Percentiles rank a stretch among this genome's conserved stretches.
Evolutionary conservation across 2,113 vertebrate species (phyloP).

Genomic region (Myiozetetes cayanensis): DNA sequence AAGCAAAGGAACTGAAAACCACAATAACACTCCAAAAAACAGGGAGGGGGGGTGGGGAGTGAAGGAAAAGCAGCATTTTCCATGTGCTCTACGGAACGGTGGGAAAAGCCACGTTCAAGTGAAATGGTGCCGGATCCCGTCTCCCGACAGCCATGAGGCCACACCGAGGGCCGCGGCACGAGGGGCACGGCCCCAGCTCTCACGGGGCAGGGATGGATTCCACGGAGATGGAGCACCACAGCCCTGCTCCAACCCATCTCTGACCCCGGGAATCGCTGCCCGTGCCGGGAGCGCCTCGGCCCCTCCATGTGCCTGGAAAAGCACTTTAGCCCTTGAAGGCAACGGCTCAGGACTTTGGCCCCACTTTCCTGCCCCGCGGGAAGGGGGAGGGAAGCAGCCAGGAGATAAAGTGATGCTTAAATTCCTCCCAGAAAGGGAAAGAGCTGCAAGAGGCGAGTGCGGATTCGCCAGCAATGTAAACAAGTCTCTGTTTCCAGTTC

Average conservation of each 20-base stretch:
- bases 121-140: neutral
- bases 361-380: neutral
- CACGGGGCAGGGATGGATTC: neutral
- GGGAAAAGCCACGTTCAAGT: neutral
- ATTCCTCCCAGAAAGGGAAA: neutral
- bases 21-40: neutral
- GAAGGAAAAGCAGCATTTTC: conserved; percentile 66
- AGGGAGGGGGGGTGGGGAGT: neutral
- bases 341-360: neutral
- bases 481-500: conserved; percentile 44
- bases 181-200: neutral
- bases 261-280: neutral
- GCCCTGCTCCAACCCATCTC: neutral
- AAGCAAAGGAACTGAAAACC: neutral
- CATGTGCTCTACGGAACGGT: neutral
- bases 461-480: conserved; percentile 41
- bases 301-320: neutral
- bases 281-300: neutral
- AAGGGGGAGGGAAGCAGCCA: neutral
- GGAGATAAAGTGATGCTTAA: neutral
- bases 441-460: neutral
- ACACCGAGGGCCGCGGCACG: neutral
- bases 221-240: neutral
- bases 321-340: neutral
- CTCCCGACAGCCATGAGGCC: neutral